These are phyloP conservation scores for Ormyrus labotus DNA, from an alignment of 2,888 invertebrate genomes.

Conservation along the genomic window DNA sequence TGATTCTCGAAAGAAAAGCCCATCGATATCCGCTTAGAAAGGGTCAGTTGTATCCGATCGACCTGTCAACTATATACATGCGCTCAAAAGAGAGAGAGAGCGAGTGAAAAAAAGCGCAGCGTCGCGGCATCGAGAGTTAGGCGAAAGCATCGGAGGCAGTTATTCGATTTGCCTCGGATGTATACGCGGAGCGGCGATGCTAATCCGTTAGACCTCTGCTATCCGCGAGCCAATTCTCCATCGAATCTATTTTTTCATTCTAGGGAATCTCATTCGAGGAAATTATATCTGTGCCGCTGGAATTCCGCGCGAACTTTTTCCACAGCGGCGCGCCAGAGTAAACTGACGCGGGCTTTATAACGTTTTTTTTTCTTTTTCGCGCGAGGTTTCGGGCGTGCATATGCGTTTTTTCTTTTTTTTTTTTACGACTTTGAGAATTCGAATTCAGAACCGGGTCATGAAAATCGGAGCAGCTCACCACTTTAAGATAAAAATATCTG, in stretches of 20 bases:
- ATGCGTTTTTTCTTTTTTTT: no score
- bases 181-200: slow-evolving; percentile 6
- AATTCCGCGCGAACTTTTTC: no score
- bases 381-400: no score
- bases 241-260: neutral
- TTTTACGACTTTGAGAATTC: no score
- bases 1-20: slow-evolving; percentile 24
- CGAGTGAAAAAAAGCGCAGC: slow-evolving; percentile 4
- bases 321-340: no score
- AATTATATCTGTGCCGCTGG: neutral
- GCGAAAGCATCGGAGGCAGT: slow-evolving; percentile 16
- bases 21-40: slow-evolving; percentile 22
- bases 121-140: slow-evolving; percentile 12
- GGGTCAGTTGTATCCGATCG: slow-evolving; percentile 11
- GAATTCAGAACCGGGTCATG: no score
- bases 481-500: no score
- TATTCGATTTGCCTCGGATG: slow-evolving; percentile 25
- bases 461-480: no score
- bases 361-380: no score
- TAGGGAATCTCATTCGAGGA: neutral
- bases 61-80: slow-evolving; percentile 1
- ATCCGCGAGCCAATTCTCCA: neutral
- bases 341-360: no score
- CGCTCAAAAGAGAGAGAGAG: neutral
- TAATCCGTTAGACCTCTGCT: slow-evolving; percentile 26